Percentiles rank a stretch among this genome's conserved stretches.
Conservation (phyloP, 1,140 invertebrate genomes). For the Drosophila burlai region DNA sequence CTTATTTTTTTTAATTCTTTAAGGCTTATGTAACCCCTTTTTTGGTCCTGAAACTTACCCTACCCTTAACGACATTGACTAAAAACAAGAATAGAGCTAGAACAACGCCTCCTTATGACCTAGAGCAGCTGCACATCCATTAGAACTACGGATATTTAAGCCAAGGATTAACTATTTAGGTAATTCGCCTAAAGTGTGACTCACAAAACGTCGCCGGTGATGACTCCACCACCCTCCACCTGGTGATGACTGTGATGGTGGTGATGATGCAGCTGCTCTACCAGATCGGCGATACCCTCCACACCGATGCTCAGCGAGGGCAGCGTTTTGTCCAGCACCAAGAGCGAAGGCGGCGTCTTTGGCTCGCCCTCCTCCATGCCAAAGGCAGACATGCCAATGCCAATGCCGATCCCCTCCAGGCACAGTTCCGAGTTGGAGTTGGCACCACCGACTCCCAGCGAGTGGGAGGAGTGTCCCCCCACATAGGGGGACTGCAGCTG, state of each 20-base stretch:
- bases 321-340: conserved; percentile 76
- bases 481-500: conserved; percentile 46
- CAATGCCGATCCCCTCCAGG: conserved; percentile 58
- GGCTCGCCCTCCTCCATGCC: conserved; percentile 49
- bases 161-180: conserved; percentile 42
- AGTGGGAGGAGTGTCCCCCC: conserved; percentile 28
- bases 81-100: conserved; percentile 42
- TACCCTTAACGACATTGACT: conserved; percentile 32
- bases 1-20: too few species aligned
- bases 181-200: conserved; percentile 54
- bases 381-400: conserved; percentile 57
- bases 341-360: conserved; percentile 67
- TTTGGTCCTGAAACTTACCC: conserved; percentile 8
- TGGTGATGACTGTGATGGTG: conserved; percentile 31
- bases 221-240: conserved; percentile 18
- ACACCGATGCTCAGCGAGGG: conserved; percentile 73
- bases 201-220: conserved; percentile 32
- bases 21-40: too few species aligned
- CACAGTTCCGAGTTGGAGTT: conserved; percentile 43
- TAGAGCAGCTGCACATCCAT: background rate
- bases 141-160: conserved; percentile 1
- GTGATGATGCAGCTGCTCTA: conserved; percentile 69
- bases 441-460: conserved; percentile 2
- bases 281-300: conserved; percentile 69
- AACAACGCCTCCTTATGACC: background rate